Evolutionary conservation across 2,113 vertebrate species (phyloP), one percentile per base, ranked within the genome.

Genomic region (Harpagus bidentatus): DNA sequence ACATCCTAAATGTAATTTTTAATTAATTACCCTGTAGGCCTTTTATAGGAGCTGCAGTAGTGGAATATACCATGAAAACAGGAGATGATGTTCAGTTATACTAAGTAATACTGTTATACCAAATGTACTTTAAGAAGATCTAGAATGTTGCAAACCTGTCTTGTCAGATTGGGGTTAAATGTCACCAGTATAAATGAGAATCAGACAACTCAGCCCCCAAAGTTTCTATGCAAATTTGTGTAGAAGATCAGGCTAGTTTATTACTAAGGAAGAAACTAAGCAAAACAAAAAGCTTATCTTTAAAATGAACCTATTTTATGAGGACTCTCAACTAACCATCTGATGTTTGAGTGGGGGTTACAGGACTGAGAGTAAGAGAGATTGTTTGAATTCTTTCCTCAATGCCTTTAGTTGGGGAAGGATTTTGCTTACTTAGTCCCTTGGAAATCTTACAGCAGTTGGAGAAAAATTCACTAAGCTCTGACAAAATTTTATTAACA

Each of bases 131-230:
- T 43, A 66, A 67, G 26, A 77, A 83, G 20, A 26, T 16, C 22
- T 55, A n/a, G 61, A 78, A 36, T 72, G 0, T 8, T 63, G 2
- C 34, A 43, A 22, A 88, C 12, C 8, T 56, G 4, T 47, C 11
- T 66, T n/a, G 4, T 80, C 6, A 67, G 22, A 59, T 32, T 66
- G 36, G 20, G 4, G 5, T 55, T 55, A 86, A 52, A 67, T 50
- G 7, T 50, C 17, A 26, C 2, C 29, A n/a, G 4, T 17, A 15
- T 25, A 71, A 80, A 36, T 48, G 13, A 67, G 14, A 85, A 70
- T 28, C 20, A 29, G 8, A 21, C 7, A 16, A n/a, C 61, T 9
- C 11, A 43, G 11, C 0, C 0, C 13, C 2, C 6, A 17, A 40
- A 31, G 0, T 45, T 89, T 63, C 28, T 66, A 5, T 31, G 32